Evolutionary conservation across 35 echinoderm and acorn worm genomes (phyloP), one percentile per base, ranked within the genome.

Genomic region (Ptychodera flava): DNA sequence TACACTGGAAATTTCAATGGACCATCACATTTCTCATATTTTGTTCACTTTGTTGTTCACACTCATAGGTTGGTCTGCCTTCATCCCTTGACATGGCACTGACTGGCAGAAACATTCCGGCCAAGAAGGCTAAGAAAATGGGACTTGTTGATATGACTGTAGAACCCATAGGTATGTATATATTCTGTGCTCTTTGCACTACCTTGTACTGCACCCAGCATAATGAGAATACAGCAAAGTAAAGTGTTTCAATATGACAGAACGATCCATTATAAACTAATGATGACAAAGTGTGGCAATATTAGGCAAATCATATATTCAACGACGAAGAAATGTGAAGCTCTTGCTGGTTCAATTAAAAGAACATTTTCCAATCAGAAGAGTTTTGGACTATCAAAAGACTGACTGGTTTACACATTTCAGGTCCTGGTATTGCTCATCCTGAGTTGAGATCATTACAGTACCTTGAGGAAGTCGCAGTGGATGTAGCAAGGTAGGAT

Each of bases 91-190:
- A 94, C 33, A 94, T 94, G 92, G 89, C 92, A 85, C 83, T 99
- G 31, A 99, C 96, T 1, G 96, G 96, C 38, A 99, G 94, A 81
- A 99, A 94, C 35, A 89, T 99, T 45, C 95, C 95, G 28, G 92
- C 96, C 1, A 85, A 92, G 33, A 99, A 99, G 84, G 93, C 96
- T 28, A 99, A 99, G 90, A 92, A 88, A 38, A 90, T 94, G 90
- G 96, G 96, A 30, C 82, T 99, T 33, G 91, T 99, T 16, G 93
- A 99, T 80, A 87, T 85, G 75, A 85, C 92, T 10, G 91, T 99
- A 31, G 80, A 87, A 33, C 96, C 96, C 22, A 76, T 99, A 36
- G 92, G 96, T 99, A 64, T 12, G 45, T 76, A 95, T 89, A 53
- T 97, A 52, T 92, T 92, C 33, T 38, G 93, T 53, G 87, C 95